Conservation (phyloP, 2,113 vertebrate species). For the Bambusicola thoracicus region DNA sequence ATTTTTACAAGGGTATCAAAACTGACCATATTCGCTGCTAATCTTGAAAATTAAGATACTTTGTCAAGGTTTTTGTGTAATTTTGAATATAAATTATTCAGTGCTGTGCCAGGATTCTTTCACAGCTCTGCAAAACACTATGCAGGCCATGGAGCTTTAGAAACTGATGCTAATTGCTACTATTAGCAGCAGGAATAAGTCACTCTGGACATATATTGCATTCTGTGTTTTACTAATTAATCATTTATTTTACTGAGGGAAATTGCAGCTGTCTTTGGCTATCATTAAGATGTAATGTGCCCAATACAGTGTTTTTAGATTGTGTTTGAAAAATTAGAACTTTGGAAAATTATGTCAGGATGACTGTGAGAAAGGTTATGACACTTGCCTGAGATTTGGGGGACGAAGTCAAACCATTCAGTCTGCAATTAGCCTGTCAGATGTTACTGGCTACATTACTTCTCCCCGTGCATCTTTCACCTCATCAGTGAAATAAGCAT, state of each 20-base stretch:
- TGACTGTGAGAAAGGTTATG: neutral
- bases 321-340: neutral
- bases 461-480: neutral
- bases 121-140: neutral
- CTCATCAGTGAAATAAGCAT: conserved; percentile 9
- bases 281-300: conserved; percentile 7
- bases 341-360: neutral
- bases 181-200: conserved; percentile 10
- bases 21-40: neutral
- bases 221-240: conserved; percentile 53
- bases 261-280: conserved; percentile 15
- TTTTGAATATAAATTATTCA: conserved; percentile 23
- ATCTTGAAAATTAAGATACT: neutral
- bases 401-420: neutral
- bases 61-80: neutral
- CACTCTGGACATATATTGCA: neutral
- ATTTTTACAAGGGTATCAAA: neutral
- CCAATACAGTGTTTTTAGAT: neutral
- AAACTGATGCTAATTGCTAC: conserved; percentile 14
- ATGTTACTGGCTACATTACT: neutral
- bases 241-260: conserved; percentile 37
- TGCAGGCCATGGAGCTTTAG: neutral
- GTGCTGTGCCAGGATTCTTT: neutral
- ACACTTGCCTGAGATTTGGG: neutral
- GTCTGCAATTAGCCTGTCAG: conserved; percentile 3